A percentile compares a stretch with the other conserved stretches of the same genome.
These are phyloP conservation scores for Ectemnius cavifrons DNA, from an alignment of 2,888 invertebrate species.

Conservation along the genomic window DNA sequence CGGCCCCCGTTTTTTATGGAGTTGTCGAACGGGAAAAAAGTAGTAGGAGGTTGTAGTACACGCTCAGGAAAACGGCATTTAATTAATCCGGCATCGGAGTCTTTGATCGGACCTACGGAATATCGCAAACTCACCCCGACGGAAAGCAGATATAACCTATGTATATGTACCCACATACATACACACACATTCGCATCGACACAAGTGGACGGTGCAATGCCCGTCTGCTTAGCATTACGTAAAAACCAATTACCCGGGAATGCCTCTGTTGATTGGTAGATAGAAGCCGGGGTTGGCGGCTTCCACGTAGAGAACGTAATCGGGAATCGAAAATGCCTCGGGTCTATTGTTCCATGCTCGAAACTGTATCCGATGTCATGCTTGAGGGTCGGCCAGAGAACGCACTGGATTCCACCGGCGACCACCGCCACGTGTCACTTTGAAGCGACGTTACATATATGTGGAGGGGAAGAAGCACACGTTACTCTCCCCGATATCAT, in stretches of 20 bases:
- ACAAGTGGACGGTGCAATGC: conserved; percentile 30
- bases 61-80: conserved; percentile 52
- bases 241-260: conserved; percentile 77
- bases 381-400: conserved; percentile 45
- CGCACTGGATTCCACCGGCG: not conserved
- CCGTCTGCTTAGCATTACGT: conserved; percentile 72
- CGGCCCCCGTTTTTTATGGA: conserved; percentile 16
- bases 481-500: conserved; percentile 12
- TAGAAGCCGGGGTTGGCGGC: conserved; percentile 42
- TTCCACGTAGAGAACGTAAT: conserved; percentile 31
- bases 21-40: conserved; percentile 31
- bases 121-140: conserved; percentile 69
- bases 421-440: conserved; percentile 64
- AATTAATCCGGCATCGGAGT: conserved; percentile 62
- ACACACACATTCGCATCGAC: not conserved
- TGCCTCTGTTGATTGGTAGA: conserved; percentile 72
- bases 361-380: conserved; percentile 73
- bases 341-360: conserved; percentile 67
- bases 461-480: conserved; percentile 39
- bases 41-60: conserved; percentile 36
- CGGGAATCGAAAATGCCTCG: conserved; percentile 60
- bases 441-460: conserved; percentile 41
- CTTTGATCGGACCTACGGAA: conserved; percentile 67
- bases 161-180: not conserved
- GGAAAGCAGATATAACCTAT: conserved; percentile 66